Base-by-base conservation (phyloP, 2,888 invertebrate genomes). In the Epistrophe grossulariae region DNA sequence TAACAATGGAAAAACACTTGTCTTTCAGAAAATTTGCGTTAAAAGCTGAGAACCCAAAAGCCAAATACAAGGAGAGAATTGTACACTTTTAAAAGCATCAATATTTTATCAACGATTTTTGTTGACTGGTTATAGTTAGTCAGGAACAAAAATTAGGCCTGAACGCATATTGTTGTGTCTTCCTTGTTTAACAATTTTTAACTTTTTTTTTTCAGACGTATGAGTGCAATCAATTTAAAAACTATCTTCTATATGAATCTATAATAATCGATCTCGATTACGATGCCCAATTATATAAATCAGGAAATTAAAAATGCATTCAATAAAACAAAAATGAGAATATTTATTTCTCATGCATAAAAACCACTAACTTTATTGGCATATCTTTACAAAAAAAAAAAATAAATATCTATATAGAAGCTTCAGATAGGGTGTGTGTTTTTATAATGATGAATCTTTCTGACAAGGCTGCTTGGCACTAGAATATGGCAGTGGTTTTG, bases 311-410 rank as follows among this genome's bases (percentile, higher is more conserved):
- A 13, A 38, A 43, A 15, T 40, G 11, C n/a, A 35, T 38, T n/a
- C 38, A 59, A 15, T 57, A 15, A n/a, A 52, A 24, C 8, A 15
- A 35, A 59, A 40, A 13, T 8, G n/a, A 28, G 11, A 9, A 6
- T 55, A 28, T 24, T 52, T 52, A 4, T 43, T 13, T 66, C 24
- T 31, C 7, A 24, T 45, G 43, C 28, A 64, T 45, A 17, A 31
- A 31, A 64, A 17, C 45, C 64, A 31, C 64, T 48, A 64, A 28
- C 11, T 48, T n/a, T 66, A 66, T 66, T 66, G 31, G 8, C 28
- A 45, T 64, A 45, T 38, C 7, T 38, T 15, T 28, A 31, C 45
- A n/a, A 45, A 28, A 31, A 64, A 11, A 24, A 19, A 38, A 38
- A n/a, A 1, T 28, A 8, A 15, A 10, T 2, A 2, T 11, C 5